These are phyloP conservation scores for Chloromyia formosa DNA, from an alignment of 2,888 invertebrate species.

Conservation along the genomic window DNA sequence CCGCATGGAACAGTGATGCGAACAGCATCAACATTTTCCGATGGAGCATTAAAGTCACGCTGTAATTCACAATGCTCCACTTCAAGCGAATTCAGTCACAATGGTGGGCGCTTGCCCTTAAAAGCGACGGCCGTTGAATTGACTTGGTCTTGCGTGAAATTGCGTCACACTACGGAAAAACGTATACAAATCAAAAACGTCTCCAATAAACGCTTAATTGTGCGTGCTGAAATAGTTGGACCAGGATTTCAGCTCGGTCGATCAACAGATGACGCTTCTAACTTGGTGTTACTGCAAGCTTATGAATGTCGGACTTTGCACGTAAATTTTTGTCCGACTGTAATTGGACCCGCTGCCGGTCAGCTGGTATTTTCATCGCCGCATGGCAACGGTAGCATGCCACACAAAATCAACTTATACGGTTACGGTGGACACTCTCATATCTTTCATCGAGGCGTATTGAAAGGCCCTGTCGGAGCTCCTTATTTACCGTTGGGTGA, in stretches of 20 bases:
- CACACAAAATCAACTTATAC: slow-evolving; percentile 59
- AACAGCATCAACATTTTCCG: slow-evolving; percentile 43
- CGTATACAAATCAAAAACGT: slow-evolving; percentile 69
- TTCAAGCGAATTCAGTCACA: slow-evolving; percentile 61
- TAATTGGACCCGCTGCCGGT: slow-evolving; percentile 67
- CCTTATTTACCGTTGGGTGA: slow-evolving; percentile 70
- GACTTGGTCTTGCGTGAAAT: slow-evolving; percentile 70
- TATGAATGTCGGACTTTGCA: slow-evolving; percentile 68
- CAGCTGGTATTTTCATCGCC: slow-evolving; percentile 67
- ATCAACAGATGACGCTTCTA: slow-evolving; percentile 58
- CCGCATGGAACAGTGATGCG: slow-evolving; percentile 49
- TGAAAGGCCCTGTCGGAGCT: slow-evolving; percentile 68
- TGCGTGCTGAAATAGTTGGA: slow-evolving; percentile 66
- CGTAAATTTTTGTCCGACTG: slow-evolving; percentile 68
- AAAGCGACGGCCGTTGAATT: slow-evolving; percentile 68
- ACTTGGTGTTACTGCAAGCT: slow-evolving; percentile 65
- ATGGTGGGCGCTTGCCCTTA: slow-evolving; percentile 65
- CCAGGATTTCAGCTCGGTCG: slow-evolving; percentile 64
- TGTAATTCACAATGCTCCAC: slow-evolving; percentile 60
- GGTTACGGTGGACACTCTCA: slow-evolving; percentile 70
- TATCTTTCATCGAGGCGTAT: slow-evolving; percentile 65
- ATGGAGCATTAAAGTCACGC: slow-evolving; percentile 49
- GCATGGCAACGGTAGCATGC: slow-evolving; percentile 49
- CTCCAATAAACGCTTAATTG: slow-evolving; percentile 67
- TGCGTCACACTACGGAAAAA: slow-evolving; percentile 66